Evolutionary conservation across 2,888 invertebrate genomes (phyloP), one percentile per base, ranked within the genome.

Genomic region (Ecliptopera silaceata): DNA sequence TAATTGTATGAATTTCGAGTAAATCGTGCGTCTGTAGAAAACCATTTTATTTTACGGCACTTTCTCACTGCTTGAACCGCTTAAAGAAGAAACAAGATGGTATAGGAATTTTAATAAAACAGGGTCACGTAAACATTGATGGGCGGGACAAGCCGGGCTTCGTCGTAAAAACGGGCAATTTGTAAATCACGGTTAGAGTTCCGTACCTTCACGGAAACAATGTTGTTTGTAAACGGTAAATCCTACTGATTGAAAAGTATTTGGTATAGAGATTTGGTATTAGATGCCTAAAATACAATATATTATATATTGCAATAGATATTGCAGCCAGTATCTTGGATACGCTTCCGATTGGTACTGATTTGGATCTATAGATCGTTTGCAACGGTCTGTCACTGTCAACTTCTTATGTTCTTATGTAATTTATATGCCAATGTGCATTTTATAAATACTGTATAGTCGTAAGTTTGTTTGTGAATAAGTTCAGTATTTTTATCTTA

Each of bases 101-200:
- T 72, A 70, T 72, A 74, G 75, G 84, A 84, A 86, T 88, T 88
- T 88, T 88, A 88, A 88, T 88, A 88, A 86, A 83, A 79, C 68
- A 72, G 69, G 75, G 80, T 84, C 87, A 84, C 86, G 87, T 86
- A 86, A 85, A 86, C 86, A 85, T 79, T 81, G 84, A 82, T 77
- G 74, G 80, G 65, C 59, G 60, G 69, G 63, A 57, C 59, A 44
- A 57, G 34, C 53, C 55, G 47, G 50, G 46, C n/a, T 47, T 41
- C 44, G 44, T 41, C 45, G 18, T 41, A 48, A 58, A 54, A 55
- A 58, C 54, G 53, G 44, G 36, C 53, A 36, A 61, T 60, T 65
- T 59, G 52, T 45, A 58, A 52, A 52, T 59, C 55, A 57, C 46
- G 42, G 51, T 50, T 45, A 56, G 34, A 48, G 51, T 32, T 39